Conservation (phyloP, 2,888 invertebrate genomes). For the Hirtodrosophila duncani region DNA sequence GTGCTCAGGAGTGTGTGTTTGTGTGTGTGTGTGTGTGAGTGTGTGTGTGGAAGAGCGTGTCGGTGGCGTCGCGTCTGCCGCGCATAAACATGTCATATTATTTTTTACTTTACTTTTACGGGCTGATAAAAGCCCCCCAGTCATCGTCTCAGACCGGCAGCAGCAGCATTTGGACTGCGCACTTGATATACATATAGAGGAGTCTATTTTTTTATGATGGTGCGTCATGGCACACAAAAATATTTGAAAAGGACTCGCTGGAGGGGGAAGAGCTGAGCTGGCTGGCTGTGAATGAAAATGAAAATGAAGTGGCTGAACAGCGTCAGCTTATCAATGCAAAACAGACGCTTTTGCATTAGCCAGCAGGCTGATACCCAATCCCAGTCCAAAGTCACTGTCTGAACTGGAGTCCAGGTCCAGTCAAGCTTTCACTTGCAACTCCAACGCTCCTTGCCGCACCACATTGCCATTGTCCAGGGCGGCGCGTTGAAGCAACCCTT, state of each 20-base stretch:
- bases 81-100: constrained; percentile 69
- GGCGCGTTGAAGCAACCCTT: constrained; percentile 71
- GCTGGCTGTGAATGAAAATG: background rate
- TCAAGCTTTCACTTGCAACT: background rate
- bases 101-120: constrained; percentile 43
- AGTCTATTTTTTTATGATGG: constrained; percentile 51
- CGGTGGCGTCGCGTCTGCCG: constrained; percentile 50
- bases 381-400: constrained; percentile 34
- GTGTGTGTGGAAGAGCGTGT: background rate
- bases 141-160: too few species aligned
- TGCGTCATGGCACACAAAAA: constrained; percentile 44
- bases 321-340: constrained; percentile 70
- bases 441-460: constrained; percentile 5
- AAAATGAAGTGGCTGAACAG: constrained; percentile 6
- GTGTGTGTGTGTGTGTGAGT: too few species aligned
- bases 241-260: constrained; percentile 32
- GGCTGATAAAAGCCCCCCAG: constrained; percentile 53
- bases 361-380: constrained; percentile 10
- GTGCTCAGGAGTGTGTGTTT: too few species aligned
- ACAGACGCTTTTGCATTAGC: constrained; percentile 62
- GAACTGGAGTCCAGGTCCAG: too few species aligned
- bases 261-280: constrained; percentile 6
- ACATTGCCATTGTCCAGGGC: constrained; percentile 49
- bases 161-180: constrained; percentile 39
- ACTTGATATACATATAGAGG: constrained; percentile 44